Evolutionary conservation across 92 coral and sea anemone species (phyloP), one percentile per base, ranked within the genome.

Genomic region (Phenganax subtilis): DNA sequence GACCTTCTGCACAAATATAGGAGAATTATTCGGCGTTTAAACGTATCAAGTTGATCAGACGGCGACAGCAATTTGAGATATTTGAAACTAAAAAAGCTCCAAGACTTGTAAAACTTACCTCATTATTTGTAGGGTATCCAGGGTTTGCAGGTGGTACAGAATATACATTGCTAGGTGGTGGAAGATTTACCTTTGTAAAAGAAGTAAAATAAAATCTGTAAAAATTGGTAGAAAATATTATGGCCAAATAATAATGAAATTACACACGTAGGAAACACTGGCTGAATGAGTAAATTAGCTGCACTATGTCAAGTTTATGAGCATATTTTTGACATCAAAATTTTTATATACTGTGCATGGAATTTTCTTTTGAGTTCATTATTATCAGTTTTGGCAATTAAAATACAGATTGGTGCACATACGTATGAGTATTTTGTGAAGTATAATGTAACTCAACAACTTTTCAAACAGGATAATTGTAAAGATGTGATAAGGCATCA

Each of bases 1-100:
- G 15, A 52, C 6, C 44, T 79, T 79, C 83, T 79, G 63, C 10
- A 79, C 14, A 51, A 68, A 20, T 51, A 8, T 37, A 37, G 47
- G 47, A 37, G 47, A 37, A 5, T 37, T 37, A 37, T 5, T 37
- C 47, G 5, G 47, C 2, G 2, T 37, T 37, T 37, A 37, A 37
- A 37, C 47, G 3, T 5, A 37, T 37, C 47, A 37, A 37, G 47
- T 37, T 37, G 47, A 37, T 37, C 47, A 37, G 5, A 37, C 47
- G 47, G 47, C 47, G 5, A 37, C 47, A 37, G 5, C 47, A 37
- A 20, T 37, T 37, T 37, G 47, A 37, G 5, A 5, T 37, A 37
- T 37, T 37, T 37, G 47, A 37, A 37, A 37, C 1, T 5, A 7
- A 61, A 12, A 8, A 25, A 15, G 67, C 73, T 68, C 12, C 73